These are phyloP conservation scores for Pachydiplax longipennis DNA, from an alignment of 2,888 invertebrate species.

Conservation along the genomic window DNA sequence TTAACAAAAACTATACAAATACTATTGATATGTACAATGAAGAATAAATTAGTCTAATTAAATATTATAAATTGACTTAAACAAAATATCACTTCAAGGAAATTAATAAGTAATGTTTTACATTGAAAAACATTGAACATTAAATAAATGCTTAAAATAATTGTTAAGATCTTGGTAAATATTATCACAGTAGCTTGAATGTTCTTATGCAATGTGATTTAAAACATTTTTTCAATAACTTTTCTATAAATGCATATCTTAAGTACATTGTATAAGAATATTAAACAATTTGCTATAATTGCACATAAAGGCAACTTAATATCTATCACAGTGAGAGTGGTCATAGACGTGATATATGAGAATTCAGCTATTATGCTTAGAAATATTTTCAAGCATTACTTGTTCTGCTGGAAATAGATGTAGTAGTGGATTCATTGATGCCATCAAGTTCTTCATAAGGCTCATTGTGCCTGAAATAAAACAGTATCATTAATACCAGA, in stretches of 20 bases:
- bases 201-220: background rate
- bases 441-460: slow-evolving; percentile 1
- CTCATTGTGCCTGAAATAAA: slow-evolving; percentile 21
- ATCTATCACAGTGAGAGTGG: background rate
- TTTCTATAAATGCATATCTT: background rate
- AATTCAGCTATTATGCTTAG: background rate
- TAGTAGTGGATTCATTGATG: background rate
- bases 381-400: background rate
- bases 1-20: too few species aligned
- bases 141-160: too few species aligned
- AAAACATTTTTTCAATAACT: background rate
- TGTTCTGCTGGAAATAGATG: background rate
- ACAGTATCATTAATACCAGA: background rate
- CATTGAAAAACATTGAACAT: too few species aligned
- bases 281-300: background rate
- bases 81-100: too few species aligned
- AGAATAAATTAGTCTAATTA: too few species aligned
- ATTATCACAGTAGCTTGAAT: background rate
- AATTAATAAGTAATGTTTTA: too few species aligned
- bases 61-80: too few species aligned
- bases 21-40: too few species aligned
- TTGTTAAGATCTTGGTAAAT: too few species aligned
- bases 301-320: background rate
- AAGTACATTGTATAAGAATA: background rate
- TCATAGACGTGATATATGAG: background rate